Base-by-base conservation (phyloP, 2,113 vertebrate genomes). In the Microtus richardsoni region DNA sequence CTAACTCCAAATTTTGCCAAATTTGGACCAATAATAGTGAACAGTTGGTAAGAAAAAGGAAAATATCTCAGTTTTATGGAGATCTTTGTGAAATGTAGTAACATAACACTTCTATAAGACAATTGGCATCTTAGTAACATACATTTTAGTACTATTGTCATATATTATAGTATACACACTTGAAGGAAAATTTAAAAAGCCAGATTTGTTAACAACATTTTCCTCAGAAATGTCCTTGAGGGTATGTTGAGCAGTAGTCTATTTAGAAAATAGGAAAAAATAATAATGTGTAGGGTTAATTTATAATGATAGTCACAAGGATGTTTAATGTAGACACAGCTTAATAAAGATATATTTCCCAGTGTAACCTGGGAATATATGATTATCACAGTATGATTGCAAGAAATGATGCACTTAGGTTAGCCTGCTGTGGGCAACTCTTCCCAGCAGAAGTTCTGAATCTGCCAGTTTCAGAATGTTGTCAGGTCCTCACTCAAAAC, bases 401-500 rank as follows among this genome's bases (percentile, higher is more conserved):
- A 68, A 71, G 88, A 71, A 79, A 41, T 88, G n/a, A 85, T 83
- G 28, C 60, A n/a, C 39, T 85, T 83, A 64, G 89, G 82, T 91
- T 52, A 52, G 91, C 85, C 75, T 94, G 49, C 70, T 96, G 52
- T 90, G 87, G 75, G 89, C 93, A 96, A 98, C 98, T 98, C 68
- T 95, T 41, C 95, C 96, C 91, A 97, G 89, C 82, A 97, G 89
- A 97, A 96, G 88, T 98, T 98, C 96, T 98, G 98, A 98, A 97
- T 98, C 91, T 98, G 94, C 95, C 96, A 77, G 85, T 19, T 71
- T 71, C 68, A n/a, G 36, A n/a, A 21, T 89, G 94, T 64, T 97
- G 97, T 94, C 97, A 98, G 94, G 88, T 97, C 97, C 98, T 96
- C 96, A 96, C 98, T 98, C 95, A 93, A 96, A 93, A 83, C 28